Conservation (phyloP, 2,113 vertebrate genomes). For the Passer domesticus region DNA sequence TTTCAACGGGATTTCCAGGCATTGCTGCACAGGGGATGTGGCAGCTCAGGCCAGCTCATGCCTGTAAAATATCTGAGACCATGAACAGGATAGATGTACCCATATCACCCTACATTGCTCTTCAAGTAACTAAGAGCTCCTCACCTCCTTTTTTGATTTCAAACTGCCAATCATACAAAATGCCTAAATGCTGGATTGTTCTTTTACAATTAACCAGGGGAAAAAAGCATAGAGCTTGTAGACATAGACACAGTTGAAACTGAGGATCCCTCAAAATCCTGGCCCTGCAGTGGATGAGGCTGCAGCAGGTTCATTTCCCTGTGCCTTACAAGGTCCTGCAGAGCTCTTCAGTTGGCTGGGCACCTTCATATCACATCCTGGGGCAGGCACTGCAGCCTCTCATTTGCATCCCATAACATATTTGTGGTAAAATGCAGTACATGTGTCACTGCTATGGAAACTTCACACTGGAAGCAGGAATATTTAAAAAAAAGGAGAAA, state of each 20-base stretch:
- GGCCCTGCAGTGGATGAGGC: not conserved
- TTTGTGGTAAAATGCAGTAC: not conserved
- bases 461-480: not conserved
- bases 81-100: not conserved
- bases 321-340: not conserved
- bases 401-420: not conserved
- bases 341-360: not conserved
- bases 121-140: not conserved
- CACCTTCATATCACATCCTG: not conserved
- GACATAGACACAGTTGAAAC: not conserved
- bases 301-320: not conserved
- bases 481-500: not conserved
- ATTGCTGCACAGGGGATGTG: not conserved
- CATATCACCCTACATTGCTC: not conserved
- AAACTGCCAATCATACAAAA: not conserved
- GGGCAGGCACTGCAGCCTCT: not conserved
- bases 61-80: not conserved
- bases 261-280: rapidly evolving
- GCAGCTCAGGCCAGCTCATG: not conserved
- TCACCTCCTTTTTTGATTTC: not conserved
- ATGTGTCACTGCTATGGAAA: not conserved
- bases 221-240: not conserved
- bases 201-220: not conserved
- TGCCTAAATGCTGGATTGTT: not conserved
- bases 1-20: not conserved